Base-by-base conservation (phyloP, 2,113 vertebrate genomes). In the Podilymbus podiceps region DNA sequence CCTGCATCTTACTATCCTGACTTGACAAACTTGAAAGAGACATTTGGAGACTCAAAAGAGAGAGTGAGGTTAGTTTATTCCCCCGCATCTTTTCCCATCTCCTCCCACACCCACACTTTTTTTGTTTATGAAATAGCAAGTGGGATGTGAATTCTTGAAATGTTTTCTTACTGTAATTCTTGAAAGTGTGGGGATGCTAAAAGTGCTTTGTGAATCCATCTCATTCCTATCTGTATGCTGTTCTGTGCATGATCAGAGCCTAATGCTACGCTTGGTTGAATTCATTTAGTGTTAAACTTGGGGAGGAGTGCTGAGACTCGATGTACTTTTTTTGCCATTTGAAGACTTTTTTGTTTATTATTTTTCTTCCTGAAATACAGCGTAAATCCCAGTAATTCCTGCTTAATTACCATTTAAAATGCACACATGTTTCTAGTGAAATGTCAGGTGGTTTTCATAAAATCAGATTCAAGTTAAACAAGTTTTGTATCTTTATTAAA, bases 31-130 rank as follows among this genome's bases (percentile, higher is more conserved):
- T 98, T 99, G 97, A 99, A 99, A 97, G 99, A 99, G 96, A 99
- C 99, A 9, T 99, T 99, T 97, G 99, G 99, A 97, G 99, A 99
- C 95, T 99, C 99, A 49, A 99, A 98, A 97, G 99, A 99, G 91
- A 98, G 99, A 98, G 99, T 99, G 91, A 99, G 98, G 99, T 99
- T 97, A 98, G 98, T 50, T 84, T 78, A 22, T 96, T 89, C 49
- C 27, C 11, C 35, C 14, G 67, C 80, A 82, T 85, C 40, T 85
- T 91, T 89, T 92, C 69, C 58, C 30, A 44, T 96, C 49, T 85
- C 69, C 74, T 93, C 77, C 62, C 58, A 89, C 91, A 81, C 53
- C 21, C 53, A 71, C 62, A 56, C 69, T 82, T 78, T 2, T 1
- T 12, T 92, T 95, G 95, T 97, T 95, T 92, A 84, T 96, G 75